Percentiles rank a stretch among this genome's conserved stretches.
Evolutionary conservation across 92 coral and sea anemone species (phyloP).

Genomic region (Parazoanthus darwini): DNA sequence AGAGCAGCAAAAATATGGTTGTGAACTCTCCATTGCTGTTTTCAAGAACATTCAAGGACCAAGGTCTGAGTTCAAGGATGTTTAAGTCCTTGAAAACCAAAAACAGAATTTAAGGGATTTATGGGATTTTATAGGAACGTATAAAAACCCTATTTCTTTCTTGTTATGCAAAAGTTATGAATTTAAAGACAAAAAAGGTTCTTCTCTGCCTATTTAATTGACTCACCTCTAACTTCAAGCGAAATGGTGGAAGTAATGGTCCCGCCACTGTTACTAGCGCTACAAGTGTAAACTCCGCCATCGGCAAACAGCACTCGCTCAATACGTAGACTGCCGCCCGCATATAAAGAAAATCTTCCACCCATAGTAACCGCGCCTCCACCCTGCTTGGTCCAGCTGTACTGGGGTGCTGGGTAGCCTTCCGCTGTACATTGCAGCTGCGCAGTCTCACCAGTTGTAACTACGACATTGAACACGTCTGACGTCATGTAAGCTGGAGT

Average conservation of each 20-base stretch:
- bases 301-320: conserved; percentile 59
- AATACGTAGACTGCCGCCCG: conserved; percentile 86
- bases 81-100: no score
- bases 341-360: conserved; percentile 68
- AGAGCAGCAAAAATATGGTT: no score
- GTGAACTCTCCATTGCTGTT: no score
- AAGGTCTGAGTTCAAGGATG: no score
- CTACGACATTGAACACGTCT: conserved; percentile 55
- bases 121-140: no score
- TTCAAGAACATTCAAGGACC: no score
- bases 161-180: no score
- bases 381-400: conserved; percentile 74
- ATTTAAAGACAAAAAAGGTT: background rate
- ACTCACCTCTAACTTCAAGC: conserved; percentile 82
- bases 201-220: background rate
- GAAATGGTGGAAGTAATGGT: conserved; percentile 49
- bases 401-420: conserved; percentile 84
- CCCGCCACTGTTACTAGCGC: conserved; percentile 66
- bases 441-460: conserved; percentile 65
- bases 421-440: conserved; percentile 82
- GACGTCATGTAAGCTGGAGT: conserved; percentile 63
- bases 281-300: conserved; percentile 75
- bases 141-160: no score
- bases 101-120: no score
- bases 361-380: conserved; percentile 63